Conservation (phyloP, 30 jellyfish, hydroid and myxozoan genomes). For the Nemopilema nomurai region DNA sequence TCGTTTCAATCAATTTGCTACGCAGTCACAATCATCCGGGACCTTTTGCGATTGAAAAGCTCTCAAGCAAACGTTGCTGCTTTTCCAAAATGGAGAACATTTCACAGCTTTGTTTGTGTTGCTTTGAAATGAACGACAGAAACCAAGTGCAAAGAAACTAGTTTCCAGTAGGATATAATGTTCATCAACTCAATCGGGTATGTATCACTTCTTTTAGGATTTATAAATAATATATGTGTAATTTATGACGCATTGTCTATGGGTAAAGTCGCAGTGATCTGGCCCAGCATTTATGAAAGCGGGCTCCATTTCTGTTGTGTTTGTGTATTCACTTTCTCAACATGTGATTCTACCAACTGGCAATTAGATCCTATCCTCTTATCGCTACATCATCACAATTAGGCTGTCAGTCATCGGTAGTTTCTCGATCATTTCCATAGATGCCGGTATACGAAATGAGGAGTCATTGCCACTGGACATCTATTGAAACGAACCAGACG, state of each 20-base stretch:
- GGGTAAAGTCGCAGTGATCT: conserved; percentile 57
- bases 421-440: conserved; percentile 21
- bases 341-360: conserved; percentile 59
- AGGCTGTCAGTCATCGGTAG: neutral
- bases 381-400: conserved; percentile 32
- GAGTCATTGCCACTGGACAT: conserved; percentile 31
- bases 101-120: conserved; percentile 64
- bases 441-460: conserved; percentile 61
- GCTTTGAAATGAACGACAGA: conserved; percentile 53
- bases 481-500: conserved; percentile 35
- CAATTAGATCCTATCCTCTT: conserved; percentile 11
- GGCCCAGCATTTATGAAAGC: conserved; percentile 30
- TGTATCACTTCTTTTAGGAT: conserved; percentile 53
- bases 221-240: conserved; percentile 60
- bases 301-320: conserved; percentile 58
- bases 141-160: conserved; percentile 47
- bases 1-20: neutral
- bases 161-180: conserved; percentile 41
- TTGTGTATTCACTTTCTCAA: conserved; percentile 51
- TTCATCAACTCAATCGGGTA: conserved; percentile 53
- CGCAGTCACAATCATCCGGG: conserved; percentile 32
- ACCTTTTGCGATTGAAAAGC: conserved; percentile 61
- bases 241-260: conserved; percentile 61
- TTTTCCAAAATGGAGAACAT: conserved; percentile 72
- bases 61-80: conserved; percentile 77